Evolutionary conservation across 2,888 invertebrate genomes (phyloP).

Genomic region (Lithophane leautieri): DNA sequence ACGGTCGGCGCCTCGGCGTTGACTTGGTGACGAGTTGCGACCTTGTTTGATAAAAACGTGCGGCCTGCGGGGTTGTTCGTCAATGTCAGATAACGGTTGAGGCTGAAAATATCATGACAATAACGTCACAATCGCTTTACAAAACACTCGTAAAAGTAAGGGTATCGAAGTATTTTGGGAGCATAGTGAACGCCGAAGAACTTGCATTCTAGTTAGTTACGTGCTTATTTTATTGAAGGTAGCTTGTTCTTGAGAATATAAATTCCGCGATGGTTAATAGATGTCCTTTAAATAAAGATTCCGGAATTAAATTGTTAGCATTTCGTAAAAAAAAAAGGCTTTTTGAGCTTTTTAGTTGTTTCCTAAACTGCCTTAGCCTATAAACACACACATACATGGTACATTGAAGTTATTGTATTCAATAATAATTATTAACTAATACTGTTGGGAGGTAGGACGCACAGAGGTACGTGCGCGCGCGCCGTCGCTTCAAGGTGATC

Average conservation of each 20-base stretch:
- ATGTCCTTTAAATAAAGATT: not conserved
- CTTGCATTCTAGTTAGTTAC: not conserved
- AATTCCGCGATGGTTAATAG: not conserved
- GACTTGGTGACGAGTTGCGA: conserved; percentile 17
- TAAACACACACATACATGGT: no score
- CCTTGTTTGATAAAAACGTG: conserved; percentile 57
- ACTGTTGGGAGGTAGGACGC: conserved; percentile 43
- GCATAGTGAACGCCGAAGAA: not conserved
- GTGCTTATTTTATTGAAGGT: not conserved
- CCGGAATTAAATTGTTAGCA: not conserved
- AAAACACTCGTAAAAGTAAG: not conserved
- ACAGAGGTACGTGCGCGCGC: conserved; percentile 70
- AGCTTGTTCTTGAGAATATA: not conserved
- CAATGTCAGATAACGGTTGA: conserved; percentile 47
- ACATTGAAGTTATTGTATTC: not conserved
- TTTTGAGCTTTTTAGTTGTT: not conserved
- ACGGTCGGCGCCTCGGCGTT: conserved; percentile 12
- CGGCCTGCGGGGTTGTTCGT: conserved; percentile 23
- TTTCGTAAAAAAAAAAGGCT: not conserved
- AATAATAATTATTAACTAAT: conserved; percentile 17
- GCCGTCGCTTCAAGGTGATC: conserved; percentile 78
- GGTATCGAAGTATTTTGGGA: not conserved
- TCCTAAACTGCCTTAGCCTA: not conserved
- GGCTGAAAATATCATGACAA: conserved; percentile 12
- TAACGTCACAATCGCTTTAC: not conserved